Percentiles rank a stretch among this genome's conserved stretches.
phyloP scores from a whole-genome alignment of 92 coral and sea anemone species.

The Epizoanthus stellaris region DNA sequence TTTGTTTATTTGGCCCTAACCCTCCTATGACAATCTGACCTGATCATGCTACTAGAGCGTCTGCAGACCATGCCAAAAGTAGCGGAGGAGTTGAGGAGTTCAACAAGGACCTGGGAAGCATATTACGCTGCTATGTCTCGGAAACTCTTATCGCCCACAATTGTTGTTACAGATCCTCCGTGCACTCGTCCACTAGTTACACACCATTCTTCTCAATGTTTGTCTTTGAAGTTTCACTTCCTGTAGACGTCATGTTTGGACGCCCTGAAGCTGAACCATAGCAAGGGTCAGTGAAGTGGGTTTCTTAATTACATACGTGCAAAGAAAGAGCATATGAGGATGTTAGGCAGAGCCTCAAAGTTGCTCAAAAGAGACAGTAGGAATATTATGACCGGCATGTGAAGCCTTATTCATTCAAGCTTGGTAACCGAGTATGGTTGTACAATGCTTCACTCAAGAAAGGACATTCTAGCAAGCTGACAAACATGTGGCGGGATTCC shows the following conservation, averaged over 20 bases:
- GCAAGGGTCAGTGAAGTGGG: no score
- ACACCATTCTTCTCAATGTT: no score
- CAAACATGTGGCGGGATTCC: slow-evolving; percentile 18
- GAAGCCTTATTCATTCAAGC: slow-evolving; percentile 15
- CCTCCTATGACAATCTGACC: no score
- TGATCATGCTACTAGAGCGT: no score
- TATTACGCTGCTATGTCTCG: no score
- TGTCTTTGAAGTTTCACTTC: background rate
- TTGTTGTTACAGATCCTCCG: background rate
- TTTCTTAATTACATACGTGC: no score
- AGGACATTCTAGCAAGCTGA: slow-evolving; percentile 18
- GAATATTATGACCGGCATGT: slow-evolving; percentile 17
- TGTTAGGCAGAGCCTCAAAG: background rate
- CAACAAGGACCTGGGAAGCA: no score
- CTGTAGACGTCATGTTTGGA: background rate
- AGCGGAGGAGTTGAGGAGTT: no score
- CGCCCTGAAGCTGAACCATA: background rate
- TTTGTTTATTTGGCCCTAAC: no score
- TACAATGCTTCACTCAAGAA: slow-evolving; percentile 28
- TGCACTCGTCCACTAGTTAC: no score
- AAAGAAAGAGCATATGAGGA: background rate
- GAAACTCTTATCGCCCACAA: background rate
- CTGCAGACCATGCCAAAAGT: no score
- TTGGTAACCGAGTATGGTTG: slow-evolving; percentile 17
- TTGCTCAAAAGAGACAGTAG: slow-evolving; percentile 7